Base-by-base conservation (phyloP, 53 echinoderm and acorn worm species). In the Stichopus horrens region DNA sequence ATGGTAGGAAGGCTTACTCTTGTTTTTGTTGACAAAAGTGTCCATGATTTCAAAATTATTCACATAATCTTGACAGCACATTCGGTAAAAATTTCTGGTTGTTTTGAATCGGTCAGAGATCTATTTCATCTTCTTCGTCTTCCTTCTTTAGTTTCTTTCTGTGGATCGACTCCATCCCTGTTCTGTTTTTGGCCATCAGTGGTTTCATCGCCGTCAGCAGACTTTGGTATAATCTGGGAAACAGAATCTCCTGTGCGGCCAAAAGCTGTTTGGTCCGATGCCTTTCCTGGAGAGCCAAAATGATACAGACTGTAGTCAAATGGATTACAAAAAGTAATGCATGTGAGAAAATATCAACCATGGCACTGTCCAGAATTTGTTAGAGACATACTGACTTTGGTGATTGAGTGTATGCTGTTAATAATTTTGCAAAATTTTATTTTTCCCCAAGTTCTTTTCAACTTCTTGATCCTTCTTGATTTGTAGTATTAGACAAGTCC, bases 181-280 rank as follows among this genome's bases (percentile, higher is more conserved):
- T 97, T 77, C 84, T 94, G 23, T 91, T 94, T 86, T 93, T 97
- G 58, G 97, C 94, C 97, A 97, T 97, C 77, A 97, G 90, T 19
- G 97, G 97, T 86, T 94, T 97, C 88, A 97, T 92, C 16, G 97
- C 95, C 2, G 94, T 91, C 68, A 91, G 92, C 14, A 97, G 75
- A 79, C 97, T 97, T 13, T 89, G 92, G 74, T 97, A 97, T 63
- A 97, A 89, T 55, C 91, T 59, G 18, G 97, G 95, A 53, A 97
- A 97, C 9, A 97, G 89, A 52, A 97, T 82, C 83, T 97, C 97
- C 83, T 97, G 97, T 3, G 94, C 89, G n/a, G 97, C 97, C 52
- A 97, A 71, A 4, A 97, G 90, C 86, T 97, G 97, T 88, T 97
- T 97, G 54, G 93, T 95, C 20, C 97, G 88, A 86, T 97, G 97